These are phyloP conservation scores for Acrossocheilus fasciatus DNA, from an alignment of 2,797 vertebrate genomes.

Conservation along the genomic window DNA sequence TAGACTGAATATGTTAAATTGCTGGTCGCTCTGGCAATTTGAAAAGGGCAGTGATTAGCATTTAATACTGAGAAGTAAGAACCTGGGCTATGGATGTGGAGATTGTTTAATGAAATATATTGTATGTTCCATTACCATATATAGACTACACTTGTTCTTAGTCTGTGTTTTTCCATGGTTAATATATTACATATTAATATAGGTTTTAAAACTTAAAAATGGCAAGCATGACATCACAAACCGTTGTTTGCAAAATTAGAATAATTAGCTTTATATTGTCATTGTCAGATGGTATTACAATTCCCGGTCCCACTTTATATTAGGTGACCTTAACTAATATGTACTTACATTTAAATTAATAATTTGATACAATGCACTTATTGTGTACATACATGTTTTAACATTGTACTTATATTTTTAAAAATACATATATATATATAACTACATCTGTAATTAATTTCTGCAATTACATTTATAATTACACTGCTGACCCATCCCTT, in stretches of 20 bases:
- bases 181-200: neutral
- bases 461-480: no score
- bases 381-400: no score
- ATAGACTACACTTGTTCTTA: neutral
- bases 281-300: neutral
- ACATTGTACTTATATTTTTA: no score
- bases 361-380: no score
- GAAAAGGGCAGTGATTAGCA: slow-evolving; percentile 42
- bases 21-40: slow-evolving; percentile 29
- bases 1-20: slow-evolving; percentile 20
- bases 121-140: neutral
- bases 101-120: slow-evolving; percentile 1
- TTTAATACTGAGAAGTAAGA: slow-evolving; percentile 35
- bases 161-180: neutral
- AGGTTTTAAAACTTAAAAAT: neutral
- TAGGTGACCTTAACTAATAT: no score
- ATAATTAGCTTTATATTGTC: neutral
- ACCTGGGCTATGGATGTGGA: neutral
- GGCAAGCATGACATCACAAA: neutral
- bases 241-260: neutral
- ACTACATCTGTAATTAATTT: no score
- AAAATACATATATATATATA: no score
- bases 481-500: no score
- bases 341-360: no score
- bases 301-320: neutral